Evolutionary conservation across 2,113 vertebrate genomes (phyloP).

Genomic region (Dinomys branickii): DNA sequence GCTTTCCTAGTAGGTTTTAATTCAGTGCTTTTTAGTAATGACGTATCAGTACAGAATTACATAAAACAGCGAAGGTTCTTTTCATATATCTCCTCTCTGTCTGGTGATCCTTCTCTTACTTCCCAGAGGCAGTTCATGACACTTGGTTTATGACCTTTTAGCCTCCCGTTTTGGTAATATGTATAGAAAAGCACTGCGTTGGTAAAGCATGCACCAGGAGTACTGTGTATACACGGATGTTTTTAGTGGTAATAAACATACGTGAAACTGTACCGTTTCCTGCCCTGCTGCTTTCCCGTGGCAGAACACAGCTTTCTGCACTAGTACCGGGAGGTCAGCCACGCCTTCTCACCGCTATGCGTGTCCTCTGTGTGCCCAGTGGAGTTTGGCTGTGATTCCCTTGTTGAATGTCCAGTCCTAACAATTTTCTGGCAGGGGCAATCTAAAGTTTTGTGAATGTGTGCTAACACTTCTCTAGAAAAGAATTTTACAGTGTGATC

Average conservation of each 20-base stretch:
- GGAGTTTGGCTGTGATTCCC: not conserved
- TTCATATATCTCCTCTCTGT: not conserved
- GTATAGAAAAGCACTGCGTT: not conserved
- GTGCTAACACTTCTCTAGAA: not conserved
- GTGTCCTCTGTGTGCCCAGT: not conserved
- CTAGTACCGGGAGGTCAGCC: not conserved
- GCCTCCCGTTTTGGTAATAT: not conserved
- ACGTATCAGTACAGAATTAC: not conserved
- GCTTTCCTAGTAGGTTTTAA: not conserved
- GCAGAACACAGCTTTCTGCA: not conserved
- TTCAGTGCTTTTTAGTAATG: not conserved
- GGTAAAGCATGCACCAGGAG: not conserved
- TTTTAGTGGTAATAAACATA: not conserved
- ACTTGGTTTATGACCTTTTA: not conserved
- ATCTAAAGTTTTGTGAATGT: not conserved
- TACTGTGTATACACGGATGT: not conserved
- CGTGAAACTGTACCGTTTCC: not conserved
- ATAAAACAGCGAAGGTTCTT: not conserved
- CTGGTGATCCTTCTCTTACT: not conserved
- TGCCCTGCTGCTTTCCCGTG: not conserved
- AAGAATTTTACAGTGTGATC: not conserved
- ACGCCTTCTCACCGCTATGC: not conserved
- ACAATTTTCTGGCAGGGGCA: not conserved
- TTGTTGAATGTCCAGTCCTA: not conserved
- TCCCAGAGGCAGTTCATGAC: not conserved